Base-by-base conservation (phyloP, 2,797 vertebrate genomes). In the Spheniscus humboldti region DNA sequence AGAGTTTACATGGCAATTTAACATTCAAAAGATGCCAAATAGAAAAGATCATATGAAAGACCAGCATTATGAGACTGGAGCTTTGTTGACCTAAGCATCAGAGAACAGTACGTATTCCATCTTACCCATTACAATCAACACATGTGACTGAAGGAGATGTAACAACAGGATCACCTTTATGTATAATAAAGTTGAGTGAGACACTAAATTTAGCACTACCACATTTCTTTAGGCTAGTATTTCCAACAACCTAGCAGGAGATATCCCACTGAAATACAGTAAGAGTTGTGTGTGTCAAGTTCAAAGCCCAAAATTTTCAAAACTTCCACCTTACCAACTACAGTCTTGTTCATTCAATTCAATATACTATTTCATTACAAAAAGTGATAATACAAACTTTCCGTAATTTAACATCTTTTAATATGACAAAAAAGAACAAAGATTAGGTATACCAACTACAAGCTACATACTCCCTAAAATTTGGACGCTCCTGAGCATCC, bases 101-200 rank as follows among this genome's bases (percentile, higher is more conserved):
- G 24, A 52, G 43, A 76, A 64, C 33, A 72, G 30, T 3, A 53
- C 2, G 1, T 35, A 25, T 8, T 64, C 39, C 28, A 80, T 6
- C 41, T 45, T 35, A 41, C n/a, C 48, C n/a, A 10, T 25, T 33
- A 37, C 0, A 0, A 66, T 11, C 56, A 77, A 60, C 22, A 15
- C 48, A 33, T 0, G 1, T n/a, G 45, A 67, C 30, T 35, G 17
- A 66, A 78, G 20, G 41, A 89, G 28, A 88, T 30, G 35, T 45
- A 72, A 82, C 17, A 75, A 55, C 9, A 64, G 48, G 12, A 78
- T 43, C 82, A 43, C 24, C 43, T 9, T 56, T 28, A 63, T 25
- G 30, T 41, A 60, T 39, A 30, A 67, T 52, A 9, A 75, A 79
- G 28, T 5, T 59, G 56, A 92, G 41, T 3, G 8, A 82, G 18